Evolutionary conservation across 2,113 vertebrate species (phyloP), one percentile per base, ranked within the genome.

Genomic region (Tursiops truncatus): DNA sequence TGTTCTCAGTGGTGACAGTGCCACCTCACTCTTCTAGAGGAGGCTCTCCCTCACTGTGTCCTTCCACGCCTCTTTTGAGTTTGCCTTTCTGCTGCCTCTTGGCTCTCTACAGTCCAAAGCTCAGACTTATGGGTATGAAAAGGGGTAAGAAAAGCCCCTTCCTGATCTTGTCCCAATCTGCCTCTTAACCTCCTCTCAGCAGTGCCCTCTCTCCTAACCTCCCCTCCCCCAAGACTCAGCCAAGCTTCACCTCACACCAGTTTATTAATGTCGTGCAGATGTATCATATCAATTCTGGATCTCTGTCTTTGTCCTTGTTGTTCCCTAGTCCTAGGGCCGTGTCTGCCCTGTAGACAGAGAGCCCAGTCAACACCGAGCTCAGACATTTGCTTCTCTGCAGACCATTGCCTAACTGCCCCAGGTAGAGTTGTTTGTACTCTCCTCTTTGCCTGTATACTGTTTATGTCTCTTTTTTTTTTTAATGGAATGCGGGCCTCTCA

Each of bases 221-320:
- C 36, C 17, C 76, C 21, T 36, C 47, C 38, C 90, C 21, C 6
- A 58, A 44, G 28, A 56, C 8, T 83, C n/a, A 36, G 56, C 28
- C 23, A 13, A 60, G 20, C 88, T 33, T 91, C 56, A 47, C 0
- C 23, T 28, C 25, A 1, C 11, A 2, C 8, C 33, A 41, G 85
- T 38, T 44, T 41, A 56, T 38, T 63, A 12, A 10, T 31, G 44
- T 33, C 15, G 6, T 38, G 14, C 23, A 74, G 33, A 50, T 1
- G 10, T 20, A 1, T 53, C 25, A 0, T 18, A 7, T 4, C n/a
- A 8, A 0, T 38, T 18, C 73, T 26, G 28, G 15, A 14, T 36
- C 83, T 73, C 38, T 25, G 4, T 36, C 65, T 68, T 82, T 21
- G 21, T 20, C 0, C 15, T 11, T 15, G 12, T 4, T n/a, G 20